Evolutionary conservation across 1,140 invertebrate genomes (phyloP), one percentile per base, ranked within the genome.

Genomic region (Lasioglossum albipes): DNA sequence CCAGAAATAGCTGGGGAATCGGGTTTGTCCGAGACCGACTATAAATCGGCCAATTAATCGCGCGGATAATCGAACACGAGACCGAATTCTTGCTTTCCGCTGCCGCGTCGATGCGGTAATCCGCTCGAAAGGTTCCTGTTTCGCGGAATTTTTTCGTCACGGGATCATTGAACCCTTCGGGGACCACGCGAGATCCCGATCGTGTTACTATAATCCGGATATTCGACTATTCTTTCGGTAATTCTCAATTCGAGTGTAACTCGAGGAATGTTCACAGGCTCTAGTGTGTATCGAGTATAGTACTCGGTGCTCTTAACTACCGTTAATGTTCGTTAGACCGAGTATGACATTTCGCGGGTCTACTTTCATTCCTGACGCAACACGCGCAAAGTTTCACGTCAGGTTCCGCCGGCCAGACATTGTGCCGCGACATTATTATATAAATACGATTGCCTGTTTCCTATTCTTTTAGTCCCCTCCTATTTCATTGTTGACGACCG

Each of bases 351-450:
- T 72, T 78, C 42, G 31, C 75, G 75, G 68, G 59, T 78, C 75
- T 72, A 78, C 68, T 78, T 78, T 78, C 75, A 78, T 71, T 78
- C 75, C 75, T 78, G 68, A 72, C 75, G 68, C 75, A 78, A 78
- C 75, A 64, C n/a, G 75, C 52, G 62, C 68, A 16, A 52, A 78
- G 69, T 78, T 71, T 78, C 75, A 72, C 75, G 49, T 72, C 57
- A 72, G 27, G 59, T 71, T 71, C 20, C 68, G 42, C 75, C 27
- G 65, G 31, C 20, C 57, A 12, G 67, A 41, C 18, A 64, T 31
- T 52, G 6, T 45, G 16, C 66, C 9, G 18, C 41, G 27, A 5
- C 57, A 22, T 54, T 59, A 61, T 69, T 45, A 76, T 69, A 42
- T 69, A 76, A 76, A 76, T 45, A 70, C 20, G 5, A 7, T 49